A percentile compares a stretch with the other conserved stretches of the same genome.
phyloP scores from a whole-genome alignment of 2,888 invertebrate species.

The Acanthopleura granulata region DNA sequence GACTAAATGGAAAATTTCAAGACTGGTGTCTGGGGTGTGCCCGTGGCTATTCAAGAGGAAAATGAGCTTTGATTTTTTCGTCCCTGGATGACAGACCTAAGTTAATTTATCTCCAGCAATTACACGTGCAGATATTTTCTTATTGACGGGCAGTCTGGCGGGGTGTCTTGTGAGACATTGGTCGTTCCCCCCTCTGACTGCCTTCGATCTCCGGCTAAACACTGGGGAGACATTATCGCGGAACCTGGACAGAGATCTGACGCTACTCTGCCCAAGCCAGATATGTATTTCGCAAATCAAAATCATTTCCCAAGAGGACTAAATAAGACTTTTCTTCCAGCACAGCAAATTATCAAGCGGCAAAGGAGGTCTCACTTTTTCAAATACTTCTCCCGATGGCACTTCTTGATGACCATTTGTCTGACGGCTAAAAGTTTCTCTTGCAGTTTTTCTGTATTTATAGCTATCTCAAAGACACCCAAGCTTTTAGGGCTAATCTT shows the following conservation, averaged over 20 bases:
- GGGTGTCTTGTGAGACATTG: neutral
- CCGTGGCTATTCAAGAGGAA: slow-evolving; percentile 12
- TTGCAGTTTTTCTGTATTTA: no score
- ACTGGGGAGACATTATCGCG: neutral
- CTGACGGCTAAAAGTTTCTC: no score
- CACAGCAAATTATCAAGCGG: no score
- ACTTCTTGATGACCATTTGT: no score
- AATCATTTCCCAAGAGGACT: neutral
- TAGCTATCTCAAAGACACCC: no score
- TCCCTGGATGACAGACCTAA: slow-evolving; percentile 17
- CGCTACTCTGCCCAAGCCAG: neutral
- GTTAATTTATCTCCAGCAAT: slow-evolving; percentile 11
- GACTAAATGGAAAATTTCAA: neutral
- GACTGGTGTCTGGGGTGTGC: neutral
- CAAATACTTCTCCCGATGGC: no score
- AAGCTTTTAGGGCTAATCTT: no score
- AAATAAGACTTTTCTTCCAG: no score
- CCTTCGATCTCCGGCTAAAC: neutral
- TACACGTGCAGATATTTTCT: neutral
- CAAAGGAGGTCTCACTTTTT: no score
- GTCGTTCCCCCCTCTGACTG: neutral
- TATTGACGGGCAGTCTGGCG: neutral
- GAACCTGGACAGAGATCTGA: neutral
- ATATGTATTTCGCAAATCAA: slow-evolving; percentile 7
- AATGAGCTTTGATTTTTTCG: slow-evolving; percentile 19